Percentiles rank a stretch among this genome's conserved stretches.
phyloP scores from a whole-genome alignment of 2,797 vertebrate species.

The Bradypus variegatus region DNA sequence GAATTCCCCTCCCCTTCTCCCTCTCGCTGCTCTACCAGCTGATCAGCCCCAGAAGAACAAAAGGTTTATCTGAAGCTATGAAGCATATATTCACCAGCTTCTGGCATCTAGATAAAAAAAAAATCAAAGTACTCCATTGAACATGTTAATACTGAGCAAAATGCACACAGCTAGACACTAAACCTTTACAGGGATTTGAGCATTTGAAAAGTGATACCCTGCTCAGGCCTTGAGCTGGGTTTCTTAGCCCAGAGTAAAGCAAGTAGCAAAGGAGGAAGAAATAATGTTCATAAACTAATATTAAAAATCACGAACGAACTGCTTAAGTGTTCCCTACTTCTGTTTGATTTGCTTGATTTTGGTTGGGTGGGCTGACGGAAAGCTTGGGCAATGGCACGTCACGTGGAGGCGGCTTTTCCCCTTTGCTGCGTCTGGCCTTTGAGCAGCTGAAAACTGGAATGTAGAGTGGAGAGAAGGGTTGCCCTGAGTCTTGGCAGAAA shows the following conservation, averaged over 20 bases:
- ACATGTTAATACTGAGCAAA: conserved; percentile 85
- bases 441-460: conserved; percentile 36
- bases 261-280: conserved; percentile 43
- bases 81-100: conserved; percentile 86
- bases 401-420: conserved; percentile 35
- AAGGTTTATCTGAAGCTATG: conserved; percentile 87
- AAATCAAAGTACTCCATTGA: conserved; percentile 83
- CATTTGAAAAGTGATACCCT: conserved; percentile 81
- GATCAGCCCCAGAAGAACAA: conserved; percentile 86
- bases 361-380: conserved; percentile 36
- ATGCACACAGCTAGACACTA: conserved; percentile 83
- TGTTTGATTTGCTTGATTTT: conserved; percentile 69
- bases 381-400: conserved; percentile 41
- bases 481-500: conserved; percentile 34
- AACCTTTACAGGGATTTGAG: conserved; percentile 83
- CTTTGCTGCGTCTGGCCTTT: conserved; percentile 21
- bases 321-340: conserved; percentile 46
- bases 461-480: conserved; percentile 41
- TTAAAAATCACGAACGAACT: conserved; percentile 60
- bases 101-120: conserved; percentile 81
- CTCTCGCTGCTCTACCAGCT: conserved; percentile 81
- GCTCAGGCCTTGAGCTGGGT: conserved; percentile 75
- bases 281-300: conserved; percentile 61
- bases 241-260: conserved; percentile 67
- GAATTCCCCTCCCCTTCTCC: conserved; percentile 83